phyloP scores from a whole-genome alignment of 2,113 vertebrate genomes.

The Gambusia holbrooki region DNA sequence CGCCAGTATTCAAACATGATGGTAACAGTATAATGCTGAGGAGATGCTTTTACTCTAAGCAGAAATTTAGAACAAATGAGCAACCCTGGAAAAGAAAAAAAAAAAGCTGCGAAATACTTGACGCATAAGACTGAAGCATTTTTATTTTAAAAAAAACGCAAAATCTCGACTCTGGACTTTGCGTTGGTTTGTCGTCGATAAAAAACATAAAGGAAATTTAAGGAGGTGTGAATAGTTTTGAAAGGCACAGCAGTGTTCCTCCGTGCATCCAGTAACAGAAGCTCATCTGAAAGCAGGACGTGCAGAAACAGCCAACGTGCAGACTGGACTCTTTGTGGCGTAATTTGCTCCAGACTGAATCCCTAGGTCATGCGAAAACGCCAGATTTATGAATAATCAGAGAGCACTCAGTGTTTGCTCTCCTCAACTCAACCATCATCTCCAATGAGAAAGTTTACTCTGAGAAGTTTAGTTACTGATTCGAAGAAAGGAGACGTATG shows the following conservation, averaged over 20 bases:
- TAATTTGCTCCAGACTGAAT: slow-evolving; percentile 42
- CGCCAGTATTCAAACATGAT: too few relatives aligned
- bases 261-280: slow-evolving; percentile 4
- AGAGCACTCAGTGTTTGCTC: slow-evolving; percentile 71
- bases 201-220: not conserved
- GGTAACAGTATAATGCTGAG: too few relatives aligned
- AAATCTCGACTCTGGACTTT: not conserved
- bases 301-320: slow-evolving; percentile 24
- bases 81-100: not conserved
- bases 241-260: slow-evolving; percentile 5
- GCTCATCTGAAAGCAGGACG: slow-evolving; percentile 28
- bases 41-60: too few relatives aligned
- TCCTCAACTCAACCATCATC: slow-evolving; percentile 83
- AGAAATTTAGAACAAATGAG: not conserved
- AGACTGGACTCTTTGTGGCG: slow-evolving; percentile 20
- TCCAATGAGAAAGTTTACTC: slow-evolving; percentile 77
- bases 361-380: slow-evolving; percentile 39
- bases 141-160: not conserved
- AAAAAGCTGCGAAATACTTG: not conserved
- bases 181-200: not conserved
- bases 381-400: slow-evolving; percentile 70
- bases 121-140: not conserved
- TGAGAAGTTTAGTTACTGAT: slow-evolving; percentile 66
- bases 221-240: not conserved
- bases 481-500: slow-evolving; percentile 71